Base-by-base conservation (phyloP, 2,888 invertebrate genomes). In the Andrena bicolor region DNA sequence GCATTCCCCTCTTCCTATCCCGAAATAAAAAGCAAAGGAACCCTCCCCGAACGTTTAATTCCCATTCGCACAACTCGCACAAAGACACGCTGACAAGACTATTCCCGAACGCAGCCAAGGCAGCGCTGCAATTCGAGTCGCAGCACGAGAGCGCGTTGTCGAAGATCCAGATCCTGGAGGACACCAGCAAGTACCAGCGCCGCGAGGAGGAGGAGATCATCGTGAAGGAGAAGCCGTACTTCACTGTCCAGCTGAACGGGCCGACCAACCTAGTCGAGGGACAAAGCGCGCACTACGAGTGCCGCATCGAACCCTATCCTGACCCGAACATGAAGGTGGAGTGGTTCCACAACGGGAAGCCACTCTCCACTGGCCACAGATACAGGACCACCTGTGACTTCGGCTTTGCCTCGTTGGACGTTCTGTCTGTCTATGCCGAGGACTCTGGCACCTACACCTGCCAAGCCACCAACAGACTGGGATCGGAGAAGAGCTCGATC, bases 321-420 rank as follows among this genome's bases (percentile, higher is more conserved):
- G 98, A 98, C 94, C 96, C 97, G 5, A 96, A 96, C 85, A 96
- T 98, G 93, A 97, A 98, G 91, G 97, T 98, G 0, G 98, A 98
- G 94, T 98, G 98, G 98, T 97, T 97, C 95, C 98, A 98, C 91
- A 98, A 99, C 93, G 98, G 98, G 65, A 96, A 98, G 93, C 97
- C 98, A 61, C 94, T 98, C 66, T 97, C 96, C 90, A 97, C 97
- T 83, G 98, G 98, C 75, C 98, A 99, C 92, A 96, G 99, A 83
- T 98, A 98, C 95, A 96, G 98, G 91, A 99, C 99, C 65, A 97
- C 98, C 65, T 98, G 97, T 92, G 99, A 99, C 93, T 99, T 99
- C 94, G 99, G 99, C 63, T 99, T 99, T 94, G 98, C 99, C 76
- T 98, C 99, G 71, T 95, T 99, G 83, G 99, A 99, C 93, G 97